Evolutionary conservation across 2,113 vertebrate genomes (phyloP).

Genomic region (Pachycephala philippinensis): DNA sequence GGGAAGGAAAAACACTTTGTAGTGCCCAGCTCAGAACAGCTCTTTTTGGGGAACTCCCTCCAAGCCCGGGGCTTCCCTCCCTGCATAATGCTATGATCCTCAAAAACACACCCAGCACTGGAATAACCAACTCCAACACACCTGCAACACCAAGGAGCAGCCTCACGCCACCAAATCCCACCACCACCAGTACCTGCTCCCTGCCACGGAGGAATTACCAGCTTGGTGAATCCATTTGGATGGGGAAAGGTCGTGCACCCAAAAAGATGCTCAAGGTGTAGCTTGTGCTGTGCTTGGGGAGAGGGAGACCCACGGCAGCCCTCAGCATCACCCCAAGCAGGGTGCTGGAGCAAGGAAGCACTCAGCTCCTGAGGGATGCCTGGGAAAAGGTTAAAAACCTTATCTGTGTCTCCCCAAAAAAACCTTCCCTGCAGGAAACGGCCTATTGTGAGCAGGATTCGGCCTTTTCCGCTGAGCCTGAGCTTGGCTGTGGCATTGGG

Average conservation of each 20-base stretch:
- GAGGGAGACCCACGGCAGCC: accelerated
- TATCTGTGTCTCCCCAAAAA: neutral
- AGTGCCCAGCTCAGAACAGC: neutral
- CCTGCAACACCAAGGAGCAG: accelerated
- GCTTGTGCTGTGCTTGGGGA: accelerated
- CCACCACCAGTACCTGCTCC: accelerated
- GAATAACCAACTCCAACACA: neutral
- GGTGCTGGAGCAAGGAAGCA: neutral
- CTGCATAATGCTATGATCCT: accelerated
- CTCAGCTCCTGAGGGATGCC: neutral
- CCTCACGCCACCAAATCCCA: neutral
- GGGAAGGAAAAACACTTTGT: neutral
- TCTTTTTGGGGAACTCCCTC: neutral
- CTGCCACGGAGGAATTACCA: neutral
- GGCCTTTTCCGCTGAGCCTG: slow-evolving; percentile 25
- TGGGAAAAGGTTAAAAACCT: slow-evolving; percentile 42
- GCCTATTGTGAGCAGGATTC: slow-evolving; percentile 58
- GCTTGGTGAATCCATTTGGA: neutral
- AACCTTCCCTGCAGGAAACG: slow-evolving; percentile 50
- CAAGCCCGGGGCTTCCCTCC: neutral
- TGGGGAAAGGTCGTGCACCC: neutral
- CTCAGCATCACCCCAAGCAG: accelerated
- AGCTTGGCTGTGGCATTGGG: neutral
- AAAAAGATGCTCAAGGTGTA: neutral
- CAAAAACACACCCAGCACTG: accelerated